Conservation (phyloP, 2,888 invertebrate species). For the Ectobius pallidus region DNA sequence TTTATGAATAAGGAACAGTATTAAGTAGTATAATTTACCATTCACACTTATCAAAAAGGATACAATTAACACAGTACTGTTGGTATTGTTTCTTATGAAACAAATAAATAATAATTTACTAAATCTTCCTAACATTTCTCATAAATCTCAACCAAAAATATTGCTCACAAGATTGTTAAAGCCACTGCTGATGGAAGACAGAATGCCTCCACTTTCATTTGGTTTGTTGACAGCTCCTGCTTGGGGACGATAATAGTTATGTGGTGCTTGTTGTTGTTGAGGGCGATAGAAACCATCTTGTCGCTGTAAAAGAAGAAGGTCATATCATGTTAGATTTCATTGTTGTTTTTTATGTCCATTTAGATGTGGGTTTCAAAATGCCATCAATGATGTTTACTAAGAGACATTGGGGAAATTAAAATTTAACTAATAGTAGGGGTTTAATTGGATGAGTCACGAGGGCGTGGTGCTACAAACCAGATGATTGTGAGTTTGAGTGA, state of each 20-base stretch:
- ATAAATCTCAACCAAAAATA: conserved; percentile 68
- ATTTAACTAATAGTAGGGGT: too few relatives aligned
- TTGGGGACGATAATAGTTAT: conserved; percentile 54
- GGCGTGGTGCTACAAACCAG: too few relatives aligned
- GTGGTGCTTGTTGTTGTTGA: conserved; percentile 41
- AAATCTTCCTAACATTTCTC: too few relatives aligned
- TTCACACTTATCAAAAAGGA: background rate
- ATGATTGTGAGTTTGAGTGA: too few relatives aligned
- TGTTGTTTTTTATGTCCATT: too few relatives aligned
- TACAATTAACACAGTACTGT: background rate
- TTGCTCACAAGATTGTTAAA: conserved; percentile 79
- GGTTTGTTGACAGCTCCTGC: conserved; percentile 57
- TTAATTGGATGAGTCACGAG: too few relatives aligned
- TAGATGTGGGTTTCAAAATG: too few relatives aligned
- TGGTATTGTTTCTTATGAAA: background rate
- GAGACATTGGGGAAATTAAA: too few relatives aligned
- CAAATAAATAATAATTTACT: conserved; percentile 2
- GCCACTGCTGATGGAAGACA: conserved; percentile 77
- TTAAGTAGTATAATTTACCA: too few relatives aligned
- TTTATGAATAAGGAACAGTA: too few relatives aligned
- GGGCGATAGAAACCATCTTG: conserved; percentile 70
- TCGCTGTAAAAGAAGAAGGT: conserved; percentile 48
- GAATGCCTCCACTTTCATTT: conserved; percentile 64
- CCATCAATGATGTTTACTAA: too few relatives aligned
- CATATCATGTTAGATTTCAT: too few relatives aligned